These are phyloP conservation scores for Oikopleura vanhoeffeni DNA, from an alignment of 23 tunicate genomes.

Conservation along the genomic window DNA sequence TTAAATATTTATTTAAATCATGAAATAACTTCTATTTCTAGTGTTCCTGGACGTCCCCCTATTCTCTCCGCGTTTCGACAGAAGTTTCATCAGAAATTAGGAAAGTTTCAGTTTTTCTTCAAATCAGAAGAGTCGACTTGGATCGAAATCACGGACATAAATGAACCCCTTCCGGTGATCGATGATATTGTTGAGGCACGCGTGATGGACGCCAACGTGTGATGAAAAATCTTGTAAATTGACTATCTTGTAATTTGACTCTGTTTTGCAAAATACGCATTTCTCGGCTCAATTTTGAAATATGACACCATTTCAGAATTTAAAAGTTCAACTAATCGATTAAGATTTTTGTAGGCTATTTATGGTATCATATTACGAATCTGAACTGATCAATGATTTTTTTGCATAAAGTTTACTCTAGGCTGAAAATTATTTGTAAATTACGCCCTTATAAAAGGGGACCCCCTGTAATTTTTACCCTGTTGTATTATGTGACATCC, in stretches of 20 bases:
- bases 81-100: background rate
- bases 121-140: background rate
- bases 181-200: background rate
- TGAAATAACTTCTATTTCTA: background rate
- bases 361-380: too few species aligned
- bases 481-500: background rate
- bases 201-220: background rate
- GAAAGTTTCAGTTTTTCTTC: background rate
- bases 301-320: too few species aligned
- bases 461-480: too few species aligned
- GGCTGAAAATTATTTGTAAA: background rate
- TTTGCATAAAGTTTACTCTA: background rate
- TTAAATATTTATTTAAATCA: too few species aligned
- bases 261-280: background rate
- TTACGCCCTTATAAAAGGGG: too few species aligned
- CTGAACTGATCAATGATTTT: too few species aligned
- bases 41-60: constrained; percentile 13
- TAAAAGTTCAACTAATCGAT: too few species aligned
- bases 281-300: background rate
- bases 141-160: background rate
- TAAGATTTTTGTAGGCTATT: too few species aligned
- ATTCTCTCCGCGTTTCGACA: background rate
- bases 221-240: background rate
- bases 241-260: background rate
- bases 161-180: constrained; percentile 4